These are phyloP conservation scores for Falco cherrug DNA, from an alignment of 2,797 vertebrate genomes.

Conservation along the genomic window DNA sequence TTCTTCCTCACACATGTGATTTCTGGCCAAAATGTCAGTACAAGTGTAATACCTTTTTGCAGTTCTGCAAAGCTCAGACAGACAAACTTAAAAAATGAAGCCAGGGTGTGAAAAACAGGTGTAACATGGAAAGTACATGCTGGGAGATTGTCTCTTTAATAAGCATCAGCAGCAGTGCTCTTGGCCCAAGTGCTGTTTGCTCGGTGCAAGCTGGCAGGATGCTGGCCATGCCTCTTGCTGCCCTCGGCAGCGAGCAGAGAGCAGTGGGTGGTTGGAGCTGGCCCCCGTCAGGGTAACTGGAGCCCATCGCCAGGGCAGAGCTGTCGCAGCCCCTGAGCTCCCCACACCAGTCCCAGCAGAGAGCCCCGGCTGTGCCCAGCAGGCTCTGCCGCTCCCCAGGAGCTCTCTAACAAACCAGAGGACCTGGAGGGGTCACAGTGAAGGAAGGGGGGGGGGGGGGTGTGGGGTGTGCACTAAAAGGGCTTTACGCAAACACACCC, in stretches of 20 bases:
- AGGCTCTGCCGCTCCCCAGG: not conserved
- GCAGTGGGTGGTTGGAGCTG: not conserved
- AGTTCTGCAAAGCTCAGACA: not conserved
- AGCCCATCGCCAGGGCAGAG: not conserved
- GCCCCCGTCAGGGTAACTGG: fast-evolving
- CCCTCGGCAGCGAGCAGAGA: not conserved
- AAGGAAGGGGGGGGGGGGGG: not conserved
- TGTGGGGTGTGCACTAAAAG: not conserved
- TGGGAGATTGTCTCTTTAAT: not conserved
- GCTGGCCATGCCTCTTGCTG: not conserved
- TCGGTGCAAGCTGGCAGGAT: not conserved
- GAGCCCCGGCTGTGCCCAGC: not conserved
- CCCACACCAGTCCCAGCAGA: fast-evolving
- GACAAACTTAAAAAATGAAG: not conserved
- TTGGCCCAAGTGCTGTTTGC: not conserved
- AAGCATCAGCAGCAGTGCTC: not conserved
- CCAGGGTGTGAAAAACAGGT: not conserved
- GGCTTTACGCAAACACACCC: not conserved
- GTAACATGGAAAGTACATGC: not conserved
- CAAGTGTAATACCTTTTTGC: not conserved
- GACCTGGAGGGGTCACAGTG: not conserved
- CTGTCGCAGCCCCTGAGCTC: not conserved
- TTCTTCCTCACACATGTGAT: not conserved
- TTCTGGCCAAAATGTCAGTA: not conserved
- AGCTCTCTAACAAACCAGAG: not conserved